Percentiles rank a stretch among this genome's conserved stretches.
These are phyloP conservation scores for Lycia hirtaria DNA, from an alignment of 2,888 invertebrate genomes.

Conservation along the genomic window DNA sequence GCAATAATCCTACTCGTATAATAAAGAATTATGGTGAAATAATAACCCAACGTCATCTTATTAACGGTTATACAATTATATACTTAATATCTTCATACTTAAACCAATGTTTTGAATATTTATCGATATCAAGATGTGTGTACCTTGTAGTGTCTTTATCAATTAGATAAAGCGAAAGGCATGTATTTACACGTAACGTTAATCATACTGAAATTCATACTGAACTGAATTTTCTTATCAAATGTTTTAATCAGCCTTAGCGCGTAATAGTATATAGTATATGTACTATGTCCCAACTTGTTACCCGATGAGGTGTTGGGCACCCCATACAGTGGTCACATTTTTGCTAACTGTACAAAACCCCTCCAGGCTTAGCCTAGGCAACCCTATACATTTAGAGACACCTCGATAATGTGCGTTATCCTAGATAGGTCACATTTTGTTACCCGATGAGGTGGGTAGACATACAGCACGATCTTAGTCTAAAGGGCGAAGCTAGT, in stretches of 20 bases:
- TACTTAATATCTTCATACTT: constrained; percentile 22
- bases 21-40: constrained; percentile 19
- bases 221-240: constrained; percentile 4
- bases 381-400: no score
- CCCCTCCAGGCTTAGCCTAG: no score
- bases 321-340: no score
- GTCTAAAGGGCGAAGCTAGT: no score
- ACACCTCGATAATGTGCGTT: no score
- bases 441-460: no score
- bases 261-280: neutral
- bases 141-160: constrained; percentile 6
- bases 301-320: no score
- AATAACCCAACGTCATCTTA: neutral
- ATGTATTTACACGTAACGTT: neutral
- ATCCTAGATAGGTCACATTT: no score
- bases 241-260: constrained; percentile 14
- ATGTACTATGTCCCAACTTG: no score
- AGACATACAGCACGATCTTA: no score
- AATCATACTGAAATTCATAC: no score
- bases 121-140: constrained; percentile 7
- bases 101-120: constrained; percentile 27
- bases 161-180: constrained; percentile 12
- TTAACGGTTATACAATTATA: constrained; percentile 16
- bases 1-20: neutral
- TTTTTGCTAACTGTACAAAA: no score